Evolutionary conservation across 2,888 invertebrate genomes (phyloP).

Genomic region (Stratiomys singularior): DNA sequence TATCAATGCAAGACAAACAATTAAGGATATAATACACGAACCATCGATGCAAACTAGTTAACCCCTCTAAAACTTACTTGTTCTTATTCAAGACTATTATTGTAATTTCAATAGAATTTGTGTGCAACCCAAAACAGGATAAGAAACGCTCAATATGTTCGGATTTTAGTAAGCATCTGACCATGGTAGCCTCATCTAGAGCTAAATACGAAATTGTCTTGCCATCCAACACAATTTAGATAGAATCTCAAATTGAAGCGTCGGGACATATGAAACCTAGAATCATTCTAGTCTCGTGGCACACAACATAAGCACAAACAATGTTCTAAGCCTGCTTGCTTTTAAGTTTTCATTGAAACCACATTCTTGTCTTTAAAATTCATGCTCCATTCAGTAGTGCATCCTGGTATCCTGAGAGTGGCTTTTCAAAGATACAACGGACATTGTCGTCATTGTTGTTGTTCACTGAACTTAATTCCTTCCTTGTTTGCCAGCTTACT

Average conservation of each 20-base stretch:
- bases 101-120: too few species aligned
- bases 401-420: background rate
- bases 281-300: background rate
- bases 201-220: conserved; percentile 9
- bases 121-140: too few species aligned
- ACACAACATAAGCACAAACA: background rate
- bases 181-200: background rate
- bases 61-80: too few species aligned
- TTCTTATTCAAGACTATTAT: too few species aligned
- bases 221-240: conserved; percentile 27
- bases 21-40: too few species aligned
- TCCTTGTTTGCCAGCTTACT: background rate
- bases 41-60: too few species aligned
- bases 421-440: conserved; percentile 4
- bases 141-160: too few species aligned
- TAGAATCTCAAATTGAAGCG: conserved; percentile 4
- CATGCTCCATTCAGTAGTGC: background rate
- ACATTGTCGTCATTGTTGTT: background rate
- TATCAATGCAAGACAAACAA: too few species aligned
- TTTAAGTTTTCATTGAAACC: background rate
- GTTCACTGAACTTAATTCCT: conserved; percentile 1
- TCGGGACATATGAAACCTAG: conserved; percentile 5
- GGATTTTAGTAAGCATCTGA: too few species aligned
- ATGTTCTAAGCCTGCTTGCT: conserved; percentile 9
- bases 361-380: background rate